A percentile compares a stretch with the other conserved stretches of the same genome.
Evolutionary conservation across 1,140 invertebrate genomes (phyloP).

Genomic region (Hypsibius dujardini): DNA sequence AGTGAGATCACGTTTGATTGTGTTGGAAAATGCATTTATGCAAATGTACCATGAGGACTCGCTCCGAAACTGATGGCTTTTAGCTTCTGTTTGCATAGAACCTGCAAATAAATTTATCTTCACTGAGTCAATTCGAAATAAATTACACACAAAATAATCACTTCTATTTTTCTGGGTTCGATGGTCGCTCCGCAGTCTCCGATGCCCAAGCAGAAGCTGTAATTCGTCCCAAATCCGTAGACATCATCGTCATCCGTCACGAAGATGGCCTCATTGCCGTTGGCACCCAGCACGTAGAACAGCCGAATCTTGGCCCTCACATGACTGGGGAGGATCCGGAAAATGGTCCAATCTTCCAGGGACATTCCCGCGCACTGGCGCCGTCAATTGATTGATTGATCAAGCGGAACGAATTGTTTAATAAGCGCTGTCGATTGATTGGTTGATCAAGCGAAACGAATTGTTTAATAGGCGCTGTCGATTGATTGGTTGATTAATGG

Average conservation of each 20-base stretch:
- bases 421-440: too few relatives aligned
- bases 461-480: too few relatives aligned
- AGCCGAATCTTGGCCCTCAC: neutral
- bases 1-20: too few relatives aligned
- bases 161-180: neutral
- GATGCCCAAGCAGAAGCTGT: neutral
- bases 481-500: too few relatives aligned
- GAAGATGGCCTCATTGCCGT: neutral
- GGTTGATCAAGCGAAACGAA: too few relatives aligned
- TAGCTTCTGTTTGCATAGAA: neutral
- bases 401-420: too few relatives aligned
- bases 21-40: too few relatives aligned
- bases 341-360: neutral
- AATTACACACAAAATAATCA: too few relatives aligned
- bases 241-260: neutral
- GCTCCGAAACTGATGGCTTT: neutral
- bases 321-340: neutral
- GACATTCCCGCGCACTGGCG: too few relatives aligned
- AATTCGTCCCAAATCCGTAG: conserved; percentile 4
- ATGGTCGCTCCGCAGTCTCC: neutral
- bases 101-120: too few relatives aligned
- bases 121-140: too few relatives aligned
- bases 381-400: too few relatives aligned
- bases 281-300: neutral
- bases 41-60: neutral